phyloP scores from a whole-genome alignment of 1,140 invertebrate genomes.

The Heliconius congener region DNA sequence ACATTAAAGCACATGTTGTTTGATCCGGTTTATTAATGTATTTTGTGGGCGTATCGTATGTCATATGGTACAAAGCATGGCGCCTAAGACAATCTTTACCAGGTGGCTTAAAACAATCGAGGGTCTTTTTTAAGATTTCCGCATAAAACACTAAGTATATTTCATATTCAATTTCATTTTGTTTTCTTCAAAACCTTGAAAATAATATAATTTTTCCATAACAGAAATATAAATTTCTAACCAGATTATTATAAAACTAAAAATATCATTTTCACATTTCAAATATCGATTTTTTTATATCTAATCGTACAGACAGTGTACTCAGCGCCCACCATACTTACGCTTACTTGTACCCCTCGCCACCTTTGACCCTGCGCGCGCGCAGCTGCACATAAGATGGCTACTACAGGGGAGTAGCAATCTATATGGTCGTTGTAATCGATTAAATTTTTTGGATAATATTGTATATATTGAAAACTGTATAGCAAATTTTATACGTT shows the following conservation, averaged over 20 bases:
- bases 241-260: neutral
- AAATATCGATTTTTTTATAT: slow-evolving; percentile 14
- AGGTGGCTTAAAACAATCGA: slow-evolving; percentile 50
- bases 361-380: slow-evolving; percentile 76
- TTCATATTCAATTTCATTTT: neutral
- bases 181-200: neutral
- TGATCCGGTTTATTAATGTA: slow-evolving; percentile 75
- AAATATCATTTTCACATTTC: neutral
- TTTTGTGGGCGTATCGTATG: slow-evolving; percentile 77
- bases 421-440: slow-evolving; percentile 42
- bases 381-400: slow-evolving; percentile 74
- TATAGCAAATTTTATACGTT: neutral
- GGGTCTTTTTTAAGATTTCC: slow-evolving; percentile 42
- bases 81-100: slow-evolving; percentile 63
- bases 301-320: slow-evolving; percentile 62
- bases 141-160: slow-evolving; percentile 9
- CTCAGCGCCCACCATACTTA: slow-evolving; percentile 64
- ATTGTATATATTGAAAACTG: neutral
- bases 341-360: slow-evolving; percentile 66
- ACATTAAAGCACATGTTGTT: slow-evolving; percentile 73
- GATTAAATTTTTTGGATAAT: neutral
- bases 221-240: no score
- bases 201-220: no score
- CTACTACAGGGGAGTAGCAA: slow-evolving; percentile 61
- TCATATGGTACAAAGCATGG: slow-evolving; percentile 59